These are phyloP conservation scores for Chrysotoxum bicinctum DNA, from an alignment of 2,888 invertebrate genomes.

Conservation along the genomic window DNA sequence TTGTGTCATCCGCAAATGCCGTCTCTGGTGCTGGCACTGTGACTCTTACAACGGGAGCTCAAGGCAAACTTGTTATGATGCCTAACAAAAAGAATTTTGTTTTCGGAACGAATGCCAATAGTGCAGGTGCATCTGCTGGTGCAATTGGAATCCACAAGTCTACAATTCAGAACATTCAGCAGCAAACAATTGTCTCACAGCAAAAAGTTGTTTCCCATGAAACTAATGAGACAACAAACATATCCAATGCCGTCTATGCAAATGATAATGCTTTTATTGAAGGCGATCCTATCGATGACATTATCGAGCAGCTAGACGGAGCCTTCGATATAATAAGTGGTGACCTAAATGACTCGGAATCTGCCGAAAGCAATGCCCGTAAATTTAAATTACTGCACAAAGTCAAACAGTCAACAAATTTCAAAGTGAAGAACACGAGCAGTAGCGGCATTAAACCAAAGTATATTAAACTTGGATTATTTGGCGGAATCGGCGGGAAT, in stretches of 20 bases:
- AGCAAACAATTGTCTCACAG: constrained; percentile 75
- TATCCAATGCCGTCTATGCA: constrained; percentile 66
- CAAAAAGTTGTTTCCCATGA: constrained; percentile 38
- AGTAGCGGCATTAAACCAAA: constrained; percentile 73
- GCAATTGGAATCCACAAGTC: constrained; percentile 54
- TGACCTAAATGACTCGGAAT: constrained; percentile 45
- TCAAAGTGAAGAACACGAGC: constrained; percentile 25
- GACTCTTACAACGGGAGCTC: constrained; percentile 75
- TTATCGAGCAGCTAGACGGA: constrained; percentile 80
- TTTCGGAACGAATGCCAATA: constrained; percentile 79
- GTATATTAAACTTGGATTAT: constrained; percentile 75
- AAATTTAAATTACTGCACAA: constrained; percentile 12
- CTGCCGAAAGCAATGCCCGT: constrained; percentile 29
- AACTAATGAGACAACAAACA: constrained; percentile 65
- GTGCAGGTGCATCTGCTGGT: constrained; percentile 62
- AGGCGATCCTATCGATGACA: constrained; percentile 79
- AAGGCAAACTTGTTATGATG: constrained; percentile 82
- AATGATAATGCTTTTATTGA: constrained; percentile 75
- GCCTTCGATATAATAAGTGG: constrained; percentile 74
- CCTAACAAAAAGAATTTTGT: constrained; percentile 83
- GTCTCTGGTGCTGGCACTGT: constrained; percentile 76
- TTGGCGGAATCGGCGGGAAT: constrained; percentile 67
- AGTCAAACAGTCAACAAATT: neutral
- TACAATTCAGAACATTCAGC: constrained; percentile 71
- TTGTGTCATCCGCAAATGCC: constrained; percentile 81